These are phyloP conservation scores for Eudasyphora cyanicolor DNA, from an alignment of 2,888 invertebrate genomes.

Conservation along the genomic window DNA sequence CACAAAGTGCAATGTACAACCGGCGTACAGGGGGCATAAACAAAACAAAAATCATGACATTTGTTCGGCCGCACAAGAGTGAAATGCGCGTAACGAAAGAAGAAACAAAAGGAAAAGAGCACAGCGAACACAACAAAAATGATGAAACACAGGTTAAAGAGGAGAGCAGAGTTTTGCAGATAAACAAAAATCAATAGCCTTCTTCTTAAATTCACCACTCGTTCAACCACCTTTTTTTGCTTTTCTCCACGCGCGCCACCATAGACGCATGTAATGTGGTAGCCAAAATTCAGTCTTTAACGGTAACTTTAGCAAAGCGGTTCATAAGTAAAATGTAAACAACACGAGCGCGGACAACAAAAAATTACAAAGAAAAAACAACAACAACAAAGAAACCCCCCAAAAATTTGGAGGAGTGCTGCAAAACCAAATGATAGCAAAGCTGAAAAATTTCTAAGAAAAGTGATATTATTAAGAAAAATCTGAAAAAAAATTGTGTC, in stretches of 20 bases:
- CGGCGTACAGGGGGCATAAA: conserved; percentile 30
- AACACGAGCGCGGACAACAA: not conserved
- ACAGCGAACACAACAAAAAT: conserved; percentile 36
- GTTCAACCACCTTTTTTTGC: conserved; percentile 29
- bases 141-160: conserved; percentile 11
- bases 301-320: conserved; percentile 62
- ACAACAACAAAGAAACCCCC: conserved; percentile 7
- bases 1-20: conserved; percentile 54
- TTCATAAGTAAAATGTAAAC: conserved; percentile 37
- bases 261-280: not conserved
- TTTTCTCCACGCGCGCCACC: not conserved
- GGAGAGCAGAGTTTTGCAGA: no score
- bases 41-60: conserved; percentile 17
- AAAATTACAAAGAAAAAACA: conserved; percentile 9
- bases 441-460: not conserved
- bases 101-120: conserved; percentile 30
- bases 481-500: not conserved
- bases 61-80: not conserved
- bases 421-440: conserved; percentile 31
- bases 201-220: conserved; percentile 58
- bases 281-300: conserved; percentile 56
- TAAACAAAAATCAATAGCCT: conserved; percentile 55
- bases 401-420: no score
- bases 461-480: not conserved
- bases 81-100: conserved; percentile 7